These are phyloP conservation scores for Litoditis marina DNA, from an alignment of 2,888 invertebrate species.

Conservation along the genomic window DNA sequence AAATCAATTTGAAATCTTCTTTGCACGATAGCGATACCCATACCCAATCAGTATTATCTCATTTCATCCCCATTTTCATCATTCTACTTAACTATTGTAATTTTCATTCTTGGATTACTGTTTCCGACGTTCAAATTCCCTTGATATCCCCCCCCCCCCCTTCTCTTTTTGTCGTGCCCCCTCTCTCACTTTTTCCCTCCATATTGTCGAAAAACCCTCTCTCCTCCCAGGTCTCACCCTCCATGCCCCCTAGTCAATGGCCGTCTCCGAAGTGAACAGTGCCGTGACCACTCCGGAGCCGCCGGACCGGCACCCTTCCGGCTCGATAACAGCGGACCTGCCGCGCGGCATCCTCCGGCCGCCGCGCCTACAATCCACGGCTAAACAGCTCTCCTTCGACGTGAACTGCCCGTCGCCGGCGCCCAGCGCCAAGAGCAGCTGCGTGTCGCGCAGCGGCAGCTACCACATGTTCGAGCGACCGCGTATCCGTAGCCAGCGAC, in stretches of 20 bases:
- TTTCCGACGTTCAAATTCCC: background rate
- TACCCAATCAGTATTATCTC: too few relatives aligned
- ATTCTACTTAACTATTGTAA: background rate
- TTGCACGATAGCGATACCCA: too few relatives aligned
- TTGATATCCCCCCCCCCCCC: background rate
- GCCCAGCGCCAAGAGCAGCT: slow-evolving; percentile 25
- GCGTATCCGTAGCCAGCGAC: background rate
- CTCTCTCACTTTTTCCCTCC: too few relatives aligned
- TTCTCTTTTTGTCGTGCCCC: background rate
- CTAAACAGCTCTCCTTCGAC: slow-evolving; percentile 42
- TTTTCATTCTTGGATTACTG: background rate
- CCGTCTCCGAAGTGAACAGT: slow-evolving; percentile 19
- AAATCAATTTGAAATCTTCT: too few relatives aligned
- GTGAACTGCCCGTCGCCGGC: slow-evolving; percentile 29
- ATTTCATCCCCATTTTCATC: background rate
- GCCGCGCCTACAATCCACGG: slow-evolving; percentile 22
- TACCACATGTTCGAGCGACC: slow-evolving; percentile 38
- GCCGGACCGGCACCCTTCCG: slow-evolving; percentile 20
- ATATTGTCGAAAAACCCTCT: too few relatives aligned
- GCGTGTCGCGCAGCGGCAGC: slow-evolving; percentile 26
- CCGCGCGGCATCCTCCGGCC: slow-evolving; percentile 24
- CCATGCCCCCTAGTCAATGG: slow-evolving; percentile 7
- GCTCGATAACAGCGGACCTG: slow-evolving; percentile 13
- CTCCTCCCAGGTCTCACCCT: background rate
- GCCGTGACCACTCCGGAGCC: slow-evolving; percentile 12